Base-by-base conservation (phyloP, 2,888 invertebrate species). In the Trilocha varians region DNA sequence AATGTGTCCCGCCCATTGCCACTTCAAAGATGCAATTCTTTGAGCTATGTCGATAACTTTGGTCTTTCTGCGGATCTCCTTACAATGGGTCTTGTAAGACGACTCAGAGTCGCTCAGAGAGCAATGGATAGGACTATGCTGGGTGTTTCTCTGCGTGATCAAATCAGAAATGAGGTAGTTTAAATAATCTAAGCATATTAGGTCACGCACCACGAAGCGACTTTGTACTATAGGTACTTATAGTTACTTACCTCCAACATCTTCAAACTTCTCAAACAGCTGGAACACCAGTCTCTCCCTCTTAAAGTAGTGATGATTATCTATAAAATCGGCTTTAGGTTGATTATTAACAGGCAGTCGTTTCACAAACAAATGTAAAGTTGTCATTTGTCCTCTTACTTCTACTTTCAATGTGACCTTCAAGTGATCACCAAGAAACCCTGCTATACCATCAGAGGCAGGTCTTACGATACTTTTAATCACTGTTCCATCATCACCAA, bases 371-470 rank as follows among this genome's bases (percentile, higher is more conserved):
- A 83, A 48, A 2, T 59, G 49, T 4, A 78, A 49, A 18, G 53
- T 39, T 38, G 52, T 50, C 5, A 48, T 18, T 0, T 46, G n/a
- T 0, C 53, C 65, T 1, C 46, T 44, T 1, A 53, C 48, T 17
- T 51, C 45, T 11, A 75, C 63, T 5, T 53, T 46, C 1, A 83
- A 43, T 1, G 55, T 53, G 2, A 63, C 59, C 13, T 65, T 57
- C 13, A 71, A 55, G 46, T 83, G 82, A 39, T 79, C 82, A 1
- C 74, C 82, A 1, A 83, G 61, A 52, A 74, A 80, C 0, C 83
- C 83, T 0, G 68, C 61, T 0, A 82, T 38, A 0, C 80, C 80
- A 1, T 64, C 60, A 0, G 57, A 43, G 0, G 78, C 77, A 0
- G 68, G 56, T 9, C 40, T 55, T n/a, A 72, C 41, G 2, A 68